Conservation (phyloP, 2,888 invertebrate species). For the Elmis aenea region DNA sequence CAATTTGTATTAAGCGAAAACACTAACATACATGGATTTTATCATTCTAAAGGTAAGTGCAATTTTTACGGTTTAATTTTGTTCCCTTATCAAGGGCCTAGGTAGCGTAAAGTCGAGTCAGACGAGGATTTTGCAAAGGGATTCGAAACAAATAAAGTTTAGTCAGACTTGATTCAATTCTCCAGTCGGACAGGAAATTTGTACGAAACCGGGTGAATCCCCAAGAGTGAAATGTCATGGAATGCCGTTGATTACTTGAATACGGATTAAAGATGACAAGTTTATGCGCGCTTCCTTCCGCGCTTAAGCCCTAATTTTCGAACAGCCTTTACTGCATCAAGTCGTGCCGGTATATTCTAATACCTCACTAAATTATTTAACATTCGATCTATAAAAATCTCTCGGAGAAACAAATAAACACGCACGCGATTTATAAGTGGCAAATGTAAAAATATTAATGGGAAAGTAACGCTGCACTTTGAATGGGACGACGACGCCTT, state of each 20-base stretch:
- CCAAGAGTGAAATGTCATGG: constrained; percentile 29
- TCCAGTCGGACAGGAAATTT: constrained; percentile 23
- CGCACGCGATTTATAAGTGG: too few species aligned
- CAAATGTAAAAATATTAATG: too few species aligned
- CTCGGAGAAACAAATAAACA: too few species aligned
- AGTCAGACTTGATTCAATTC: constrained; percentile 25
- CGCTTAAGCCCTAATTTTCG: constrained; percentile 19
- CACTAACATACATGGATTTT: constrained; percentile 30
- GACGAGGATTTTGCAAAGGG: constrained; percentile 20
- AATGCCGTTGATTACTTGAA: constrained; percentile 30
- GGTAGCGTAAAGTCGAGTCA: constrained; percentile 10
- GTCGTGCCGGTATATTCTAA: too few species aligned
- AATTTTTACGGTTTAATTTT: not conserved
- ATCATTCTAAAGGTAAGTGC: constrained; percentile 32
- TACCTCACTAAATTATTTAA: too few species aligned
- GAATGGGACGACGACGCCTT: too few species aligned
- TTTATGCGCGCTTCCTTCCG: constrained; percentile 25
- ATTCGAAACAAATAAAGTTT: constrained; percentile 28
- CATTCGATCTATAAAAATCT: too few species aligned
- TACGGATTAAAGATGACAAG: constrained; percentile 32
- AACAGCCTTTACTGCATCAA: constrained; percentile 16
- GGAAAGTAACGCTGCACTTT: too few species aligned
- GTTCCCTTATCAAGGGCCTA: not conserved
- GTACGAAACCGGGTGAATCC: constrained; percentile 28
- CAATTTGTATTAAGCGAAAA: constrained; percentile 6